Percentiles rank a stretch among this genome's conserved stretches.
phyloP scores from a whole-genome alignment of 2,888 invertebrate genomes.

The Muschampia plurimacula region DNA sequence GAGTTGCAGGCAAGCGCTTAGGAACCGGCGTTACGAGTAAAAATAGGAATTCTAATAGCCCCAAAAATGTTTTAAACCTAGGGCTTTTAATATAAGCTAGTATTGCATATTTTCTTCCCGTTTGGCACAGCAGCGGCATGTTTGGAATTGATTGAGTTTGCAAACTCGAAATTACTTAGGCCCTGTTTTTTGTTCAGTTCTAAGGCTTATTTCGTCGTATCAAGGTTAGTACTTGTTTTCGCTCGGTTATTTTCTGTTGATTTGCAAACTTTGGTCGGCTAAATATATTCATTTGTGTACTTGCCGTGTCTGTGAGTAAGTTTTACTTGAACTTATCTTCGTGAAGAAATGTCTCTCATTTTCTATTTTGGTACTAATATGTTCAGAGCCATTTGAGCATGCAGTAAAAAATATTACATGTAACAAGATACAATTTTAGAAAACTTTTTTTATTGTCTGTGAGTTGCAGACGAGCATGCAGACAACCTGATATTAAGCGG shows the following conservation, averaged over 20 bases:
- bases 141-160: conserved; percentile 20
- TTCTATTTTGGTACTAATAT: not conserved
- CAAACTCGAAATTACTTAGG: conserved; percentile 26
- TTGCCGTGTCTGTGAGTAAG: not conserved
- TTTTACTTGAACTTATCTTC: not conserved
- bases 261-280: conserved; percentile 9
- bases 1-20: too few species aligned
- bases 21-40: too few species aligned
- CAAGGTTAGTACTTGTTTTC: conserved; percentile 9
- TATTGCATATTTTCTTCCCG: not conserved
- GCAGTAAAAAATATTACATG: too few species aligned
- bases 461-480: too few species aligned
- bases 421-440: too few species aligned
- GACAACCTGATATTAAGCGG: too few species aligned
- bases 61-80: not conserved
- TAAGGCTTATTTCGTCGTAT: conserved; percentile 12
- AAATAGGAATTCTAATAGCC: not conserved
- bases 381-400: not conserved
- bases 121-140: not conserved
- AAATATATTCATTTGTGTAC: not conserved
- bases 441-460: too few species aligned
- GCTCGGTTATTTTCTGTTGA: conserved; percentile 13
- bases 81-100: not conserved
- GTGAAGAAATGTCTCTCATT: not conserved
- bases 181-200: conserved; percentile 6